Conservation (phyloP, 1,140 invertebrate species). For the Apis laboriosa region DNA sequence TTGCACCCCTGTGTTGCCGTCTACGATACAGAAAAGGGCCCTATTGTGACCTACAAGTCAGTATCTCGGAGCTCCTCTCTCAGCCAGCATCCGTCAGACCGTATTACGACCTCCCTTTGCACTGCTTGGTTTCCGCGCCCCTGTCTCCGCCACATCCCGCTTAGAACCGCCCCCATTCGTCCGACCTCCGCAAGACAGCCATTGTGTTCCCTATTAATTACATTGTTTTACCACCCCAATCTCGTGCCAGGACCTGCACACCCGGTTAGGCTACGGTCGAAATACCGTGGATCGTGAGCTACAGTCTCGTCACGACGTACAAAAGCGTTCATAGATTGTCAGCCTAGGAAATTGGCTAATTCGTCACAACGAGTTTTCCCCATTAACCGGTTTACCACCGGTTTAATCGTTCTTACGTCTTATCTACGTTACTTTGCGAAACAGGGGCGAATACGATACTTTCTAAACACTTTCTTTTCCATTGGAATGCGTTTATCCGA, state of each 20-base stretch:
- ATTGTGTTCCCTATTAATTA: constrained; percentile 76
- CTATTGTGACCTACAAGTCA: constrained; percentile 71
- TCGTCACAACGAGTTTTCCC: constrained; percentile 33
- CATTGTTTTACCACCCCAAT: constrained; percentile 59
- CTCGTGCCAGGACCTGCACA: constrained; percentile 46
- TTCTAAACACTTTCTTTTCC: not conserved
- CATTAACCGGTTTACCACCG: constrained; percentile 28
- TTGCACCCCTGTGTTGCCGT: constrained; percentile 38
- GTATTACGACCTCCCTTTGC: constrained; percentile 66
- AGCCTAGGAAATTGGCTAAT: constrained; percentile 55
- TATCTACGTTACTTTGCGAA: constrained; percentile 18
- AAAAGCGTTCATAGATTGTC: constrained; percentile 57
- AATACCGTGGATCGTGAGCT: constrained; percentile 64
- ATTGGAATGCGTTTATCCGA: not conserved
- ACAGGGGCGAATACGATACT: not conserved
- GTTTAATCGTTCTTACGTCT: constrained; percentile 39
- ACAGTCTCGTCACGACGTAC: constrained; percentile 57
- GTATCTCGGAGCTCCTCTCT: constrained; percentile 66
- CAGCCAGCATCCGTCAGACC: constrained; percentile 70
- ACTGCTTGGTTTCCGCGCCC: constrained; percentile 51
- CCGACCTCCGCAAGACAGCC: constrained; percentile 69
- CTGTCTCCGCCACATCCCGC: constrained; percentile 39
- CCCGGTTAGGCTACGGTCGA: constrained; percentile 65
- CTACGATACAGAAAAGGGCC: constrained; percentile 60
- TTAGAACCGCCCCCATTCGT: constrained; percentile 59